Base-by-base conservation (phyloP, 1,140 invertebrate genomes). In the Drosophila repleta region DNA sequence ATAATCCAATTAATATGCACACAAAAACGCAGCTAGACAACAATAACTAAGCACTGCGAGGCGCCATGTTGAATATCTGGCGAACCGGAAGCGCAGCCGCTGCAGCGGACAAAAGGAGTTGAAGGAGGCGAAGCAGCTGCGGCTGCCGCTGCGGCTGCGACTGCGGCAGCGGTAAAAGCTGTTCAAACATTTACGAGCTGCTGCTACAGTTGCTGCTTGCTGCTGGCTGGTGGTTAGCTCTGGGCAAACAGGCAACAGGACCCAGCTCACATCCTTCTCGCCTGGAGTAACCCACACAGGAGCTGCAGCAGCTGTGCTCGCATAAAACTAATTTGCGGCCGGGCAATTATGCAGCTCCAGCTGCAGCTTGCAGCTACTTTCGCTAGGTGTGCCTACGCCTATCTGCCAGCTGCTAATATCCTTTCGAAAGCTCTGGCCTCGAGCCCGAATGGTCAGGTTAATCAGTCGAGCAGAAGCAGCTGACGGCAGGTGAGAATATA, bases 1-100 rank as follows among this genome's bases (percentile, higher is more conserved):
- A 87, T 88, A 87, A 87, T 87, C 83, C 80, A 84, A 84, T 84
- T 84, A 85, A 84, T 84, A 84, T 84, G 80, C 80, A 84, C 76
- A 87, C 83, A 87, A 88, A 87, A 87, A 87, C 76, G 74, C 73
- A 71, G 41, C 66, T 64, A 70, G 65, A 58, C 71, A 74, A 52
- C 70, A 62, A 60, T 18, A 70, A 58, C 58, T 57, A 58, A 56
- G 26, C 43, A 63, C 26, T 7, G 11, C 20, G 8, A 15, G 39
- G 35, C 65, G 66, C 71, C 58, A 74, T 74, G 57, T 74, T 74
- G 65, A 74, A 74, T 69, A 49, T 68, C 64, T 74, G 65, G 58
- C 17, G 29, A 67, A 60, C 69, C 63, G 69, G 64, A 63, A 63
- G 48, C 21, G 46, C 41, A 21, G 66, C 51, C n/a, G 41, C 10